Evolutionary conservation across 2,797 vertebrate species (phyloP).

Genomic region (Serranus cabrilla): DNA sequence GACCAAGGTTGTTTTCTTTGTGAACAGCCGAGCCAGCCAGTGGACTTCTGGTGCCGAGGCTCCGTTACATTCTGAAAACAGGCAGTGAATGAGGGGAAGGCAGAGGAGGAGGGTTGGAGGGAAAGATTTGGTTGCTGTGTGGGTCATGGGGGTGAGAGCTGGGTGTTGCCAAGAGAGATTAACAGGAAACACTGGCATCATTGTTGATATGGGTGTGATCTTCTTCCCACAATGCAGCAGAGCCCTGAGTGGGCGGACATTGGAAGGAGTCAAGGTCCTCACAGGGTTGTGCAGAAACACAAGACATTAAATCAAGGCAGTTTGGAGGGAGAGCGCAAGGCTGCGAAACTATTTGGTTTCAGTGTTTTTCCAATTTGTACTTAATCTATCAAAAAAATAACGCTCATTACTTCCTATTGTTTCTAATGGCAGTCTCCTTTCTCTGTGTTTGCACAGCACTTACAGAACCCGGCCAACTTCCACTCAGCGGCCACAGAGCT

Average conservation of each 20-base stretch:
- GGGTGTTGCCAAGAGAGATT: constrained; percentile 82
- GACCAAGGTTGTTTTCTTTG: constrained; percentile 81
- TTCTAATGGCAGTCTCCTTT: constrained; percentile 64
- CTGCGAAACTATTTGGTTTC: constrained; percentile 65
- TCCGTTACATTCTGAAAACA: constrained; percentile 66
- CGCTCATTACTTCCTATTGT: constrained; percentile 66
- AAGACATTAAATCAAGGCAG: constrained; percentile 72
- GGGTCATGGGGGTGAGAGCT: constrained; percentile 71
- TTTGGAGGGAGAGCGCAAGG: constrained; percentile 46
- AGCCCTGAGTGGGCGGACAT: constrained; percentile 75
- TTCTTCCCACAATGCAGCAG: constrained; percentile 84
- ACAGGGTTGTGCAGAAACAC: constrained; percentile 80
- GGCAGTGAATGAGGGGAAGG: constrained; percentile 61
- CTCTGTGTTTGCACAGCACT: constrained; percentile 90
- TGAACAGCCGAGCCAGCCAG: constrained; percentile 75
- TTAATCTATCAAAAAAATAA: constrained; percentile 51
- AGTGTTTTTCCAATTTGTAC: constrained; percentile 75
- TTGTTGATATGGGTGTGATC: constrained; percentile 83
- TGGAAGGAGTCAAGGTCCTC: constrained; percentile 80
- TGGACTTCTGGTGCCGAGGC: constrained; percentile 73
- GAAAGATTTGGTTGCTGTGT: constrained; percentile 68
- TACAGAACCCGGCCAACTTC: constrained; percentile 99
- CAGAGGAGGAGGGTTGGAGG: constrained; percentile 66
- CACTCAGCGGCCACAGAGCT: constrained; percentile 99
- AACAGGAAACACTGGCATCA: constrained; percentile 83